A percentile compares a stretch with the other conserved stretches of the same genome.
phyloP scores from a whole-genome alignment of 30 jellyfish, hydroid and myxozoan species.

The Turritopsis rubra region DNA sequence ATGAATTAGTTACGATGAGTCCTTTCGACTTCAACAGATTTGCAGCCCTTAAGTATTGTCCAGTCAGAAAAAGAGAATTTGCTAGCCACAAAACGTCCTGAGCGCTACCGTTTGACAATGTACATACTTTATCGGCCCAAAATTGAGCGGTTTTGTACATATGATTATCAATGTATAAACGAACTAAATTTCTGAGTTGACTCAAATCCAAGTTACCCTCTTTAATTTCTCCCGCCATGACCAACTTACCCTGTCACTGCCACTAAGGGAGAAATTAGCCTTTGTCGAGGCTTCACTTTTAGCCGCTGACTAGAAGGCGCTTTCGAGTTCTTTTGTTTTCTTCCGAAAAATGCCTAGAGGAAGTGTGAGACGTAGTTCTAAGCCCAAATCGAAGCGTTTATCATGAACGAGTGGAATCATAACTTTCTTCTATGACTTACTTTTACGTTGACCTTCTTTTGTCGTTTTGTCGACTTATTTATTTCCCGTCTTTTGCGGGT shows the following conservation, averaged over 20 bases:
- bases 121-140: conserved; percentile 94
- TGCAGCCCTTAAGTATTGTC: conserved; percentile 71
- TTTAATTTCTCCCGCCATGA: conserved; percentile 34
- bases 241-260: background rate
- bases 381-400: too few relatives aligned
- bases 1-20: conserved; percentile 37
- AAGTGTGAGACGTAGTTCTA: too few relatives aligned
- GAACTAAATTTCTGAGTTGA: conserved; percentile 76
- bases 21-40: conserved; percentile 58
- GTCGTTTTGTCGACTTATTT: too few relatives aligned
- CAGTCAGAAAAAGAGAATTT: conserved; percentile 56
- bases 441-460: too few relatives aligned
- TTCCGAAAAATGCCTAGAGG: too few relatives aligned
- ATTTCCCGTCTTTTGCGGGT: too few relatives aligned
- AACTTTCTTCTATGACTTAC: too few relatives aligned
- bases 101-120: conserved; percentile 57
- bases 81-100: conserved; percentile 89
- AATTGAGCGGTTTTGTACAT: conserved; percentile 69
- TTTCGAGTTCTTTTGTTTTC: too few relatives aligned
- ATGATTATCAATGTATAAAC: conserved; percentile 79
- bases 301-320: too few relatives aligned
- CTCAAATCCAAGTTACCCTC: conserved; percentile 81
- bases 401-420: too few relatives aligned
- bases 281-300: background rate
- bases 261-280: background rate